These are phyloP conservation scores for Saccostrea echinata DNA, from an alignment of 1,140 invertebrate species.

Conservation along the genomic window DNA sequence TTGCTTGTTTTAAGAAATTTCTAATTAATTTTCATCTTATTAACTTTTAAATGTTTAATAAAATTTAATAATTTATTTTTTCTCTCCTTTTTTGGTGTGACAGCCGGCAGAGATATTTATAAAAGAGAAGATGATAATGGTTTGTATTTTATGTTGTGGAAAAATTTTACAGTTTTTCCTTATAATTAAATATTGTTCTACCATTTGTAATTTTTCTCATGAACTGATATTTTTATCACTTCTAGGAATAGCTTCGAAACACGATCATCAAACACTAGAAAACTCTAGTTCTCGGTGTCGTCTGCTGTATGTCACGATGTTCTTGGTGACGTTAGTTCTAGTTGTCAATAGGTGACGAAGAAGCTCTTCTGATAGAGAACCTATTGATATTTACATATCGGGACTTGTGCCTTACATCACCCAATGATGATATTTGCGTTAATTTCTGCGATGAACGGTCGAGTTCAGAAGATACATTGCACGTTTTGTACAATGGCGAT, in stretches of 20 bases:
- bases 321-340: background rate
- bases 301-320: background rate
- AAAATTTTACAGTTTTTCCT: background rate
- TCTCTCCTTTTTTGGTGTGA: conserved; percentile 11
- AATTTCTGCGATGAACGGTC: background rate
- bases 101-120: background rate
- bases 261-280: background rate
- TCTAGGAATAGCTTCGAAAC: background rate
- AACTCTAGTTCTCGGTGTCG: background rate
- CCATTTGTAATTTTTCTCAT: too few species aligned
- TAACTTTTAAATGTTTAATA: background rate
- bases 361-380: background rate
- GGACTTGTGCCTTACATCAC: conserved; percentile 33
- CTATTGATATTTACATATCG: conserved; percentile 11
- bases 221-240: background rate
- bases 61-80: background rate
- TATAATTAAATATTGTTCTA: background rate
- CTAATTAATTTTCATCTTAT: too few species aligned
- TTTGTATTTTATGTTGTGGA: background rate
- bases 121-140: background rate
- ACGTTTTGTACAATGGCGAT: background rate
- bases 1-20: background rate
- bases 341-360: conserved; percentile 22
- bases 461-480: background rate
- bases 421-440: conserved; percentile 28